These are phyloP conservation scores for Sanderia malayensis DNA, from an alignment of 30 jellyfish, hydroid and myxozoan genomes.

Conservation along the genomic window DNA sequence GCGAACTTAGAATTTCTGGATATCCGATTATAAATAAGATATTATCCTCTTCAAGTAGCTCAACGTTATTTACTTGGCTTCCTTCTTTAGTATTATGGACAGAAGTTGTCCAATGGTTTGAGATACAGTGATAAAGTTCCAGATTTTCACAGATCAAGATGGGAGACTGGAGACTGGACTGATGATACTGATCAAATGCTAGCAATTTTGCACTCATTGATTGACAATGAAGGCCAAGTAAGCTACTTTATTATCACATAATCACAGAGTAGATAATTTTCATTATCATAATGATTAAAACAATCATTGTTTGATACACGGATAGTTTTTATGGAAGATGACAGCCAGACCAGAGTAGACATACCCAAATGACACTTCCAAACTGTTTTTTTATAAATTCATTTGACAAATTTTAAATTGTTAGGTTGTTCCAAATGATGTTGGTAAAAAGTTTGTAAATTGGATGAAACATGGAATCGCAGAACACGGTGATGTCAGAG, in stretches of 20 bases:
- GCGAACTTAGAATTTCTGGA: not conserved
- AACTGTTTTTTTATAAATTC: too few species aligned
- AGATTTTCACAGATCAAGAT: slow-evolving; percentile 72
- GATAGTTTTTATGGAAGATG: too few species aligned
- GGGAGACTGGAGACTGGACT: slow-evolving; percentile 87
- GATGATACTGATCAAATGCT: slow-evolving; percentile 90
- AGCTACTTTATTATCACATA: too few species aligned
- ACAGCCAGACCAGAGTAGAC: too few species aligned
- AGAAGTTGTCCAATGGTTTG: slow-evolving; percentile 35
- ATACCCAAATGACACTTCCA: too few species aligned
- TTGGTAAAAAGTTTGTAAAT: slow-evolving; percentile 34
- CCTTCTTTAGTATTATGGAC: slow-evolving; percentile 48
- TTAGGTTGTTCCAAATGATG: slow-evolving; percentile 48
- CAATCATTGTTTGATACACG: too few species aligned
- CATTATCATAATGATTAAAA: not conserved
- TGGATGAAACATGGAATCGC: slow-evolving; percentile 73
- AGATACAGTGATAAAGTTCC: slow-evolving; percentile 62
- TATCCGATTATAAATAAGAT: not conserved
- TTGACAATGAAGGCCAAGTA: slow-evolving; percentile 72
- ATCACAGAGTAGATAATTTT: too few species aligned
- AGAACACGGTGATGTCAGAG: slow-evolving; percentile 74
- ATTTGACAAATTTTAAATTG: too few species aligned
- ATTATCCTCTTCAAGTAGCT: not conserved
- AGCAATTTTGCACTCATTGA: slow-evolving; percentile 51
- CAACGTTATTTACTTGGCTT: not conserved